Evolutionary conservation across 2,888 invertebrate species (phyloP).

Genomic region (Agonopterix subpropinquella): DNA sequence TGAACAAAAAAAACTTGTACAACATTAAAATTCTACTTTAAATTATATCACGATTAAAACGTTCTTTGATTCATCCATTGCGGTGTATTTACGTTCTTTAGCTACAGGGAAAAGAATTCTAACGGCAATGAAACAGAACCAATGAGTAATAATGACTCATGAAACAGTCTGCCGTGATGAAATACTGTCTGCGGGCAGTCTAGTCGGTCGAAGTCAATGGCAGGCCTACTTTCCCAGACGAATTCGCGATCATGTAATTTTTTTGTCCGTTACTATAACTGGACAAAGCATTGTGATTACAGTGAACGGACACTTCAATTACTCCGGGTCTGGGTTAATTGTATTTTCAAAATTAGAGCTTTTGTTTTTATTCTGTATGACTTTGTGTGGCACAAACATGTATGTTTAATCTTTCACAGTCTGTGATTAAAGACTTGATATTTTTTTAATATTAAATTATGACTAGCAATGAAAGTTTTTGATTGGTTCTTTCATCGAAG

Average conservation of each 20-base stretch:
- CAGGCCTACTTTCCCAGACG: conserved; percentile 63
- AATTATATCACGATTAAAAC: background rate
- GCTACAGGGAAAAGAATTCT: too few species aligned
- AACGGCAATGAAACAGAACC: too few species aligned
- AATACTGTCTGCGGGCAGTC: conserved; percentile 35
- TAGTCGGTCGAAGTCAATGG: conserved; percentile 55
- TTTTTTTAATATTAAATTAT: too few species aligned
- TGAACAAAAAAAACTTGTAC: background rate
- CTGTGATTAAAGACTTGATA: too few species aligned
- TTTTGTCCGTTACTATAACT: conserved; percentile 50
- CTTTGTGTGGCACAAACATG: too few species aligned
- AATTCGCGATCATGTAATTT: conserved; percentile 45
- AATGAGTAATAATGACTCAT: too few species aligned
- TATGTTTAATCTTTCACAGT: too few species aligned
- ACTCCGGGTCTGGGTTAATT: conserved; percentile 42
- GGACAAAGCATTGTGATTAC: conserved; percentile 49
- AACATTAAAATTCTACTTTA: background rate
- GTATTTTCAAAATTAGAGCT: conserved; percentile 28
- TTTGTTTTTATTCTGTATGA: background rate
- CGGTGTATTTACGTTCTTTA: background rate
- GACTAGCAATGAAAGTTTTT: too few species aligned
- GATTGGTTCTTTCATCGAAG: too few species aligned
- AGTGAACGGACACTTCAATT: conserved; percentile 45
- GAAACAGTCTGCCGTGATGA: background rate
- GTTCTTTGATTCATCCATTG: background rate